Evolutionary conservation across 1,140 invertebrate species (phyloP).

Genomic region (Pantala flavescens): DNA sequence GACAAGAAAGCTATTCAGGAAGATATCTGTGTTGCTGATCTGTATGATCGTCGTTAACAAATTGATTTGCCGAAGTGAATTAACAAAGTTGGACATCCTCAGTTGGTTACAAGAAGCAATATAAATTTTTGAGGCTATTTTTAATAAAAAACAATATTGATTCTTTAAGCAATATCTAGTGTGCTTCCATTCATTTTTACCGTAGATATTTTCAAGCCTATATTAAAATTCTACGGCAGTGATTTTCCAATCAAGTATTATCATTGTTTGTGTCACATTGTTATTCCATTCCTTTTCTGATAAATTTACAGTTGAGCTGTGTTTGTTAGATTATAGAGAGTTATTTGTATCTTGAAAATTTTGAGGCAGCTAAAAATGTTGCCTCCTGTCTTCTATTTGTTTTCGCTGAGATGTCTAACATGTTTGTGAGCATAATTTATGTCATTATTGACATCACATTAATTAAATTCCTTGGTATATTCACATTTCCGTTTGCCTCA

Average conservation of each 20-base stretch:
- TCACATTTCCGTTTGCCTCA: background rate
- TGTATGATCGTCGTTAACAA: background rate
- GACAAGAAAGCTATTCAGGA: background rate
- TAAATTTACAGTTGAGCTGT: background rate
- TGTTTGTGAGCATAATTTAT: background rate
- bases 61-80: background rate
- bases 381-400: background rate
- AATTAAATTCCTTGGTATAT: no score
- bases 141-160: background rate
- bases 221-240: background rate
- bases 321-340: background rate
- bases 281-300: background rate
- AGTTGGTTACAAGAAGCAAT: background rate
- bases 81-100: background rate
- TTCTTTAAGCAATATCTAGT: conserved; percentile 2
- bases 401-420: background rate
- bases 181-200: background rate
- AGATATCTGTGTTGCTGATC: background rate
- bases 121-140: background rate
- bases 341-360: background rate
- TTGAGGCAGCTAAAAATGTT: background rate
- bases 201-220: background rate
- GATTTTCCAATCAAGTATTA: background rate
- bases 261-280: background rate
- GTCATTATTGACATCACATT: background rate